Base-by-base conservation (phyloP, 2,113 vertebrate genomes). In the Mastomys coucha region DNA sequence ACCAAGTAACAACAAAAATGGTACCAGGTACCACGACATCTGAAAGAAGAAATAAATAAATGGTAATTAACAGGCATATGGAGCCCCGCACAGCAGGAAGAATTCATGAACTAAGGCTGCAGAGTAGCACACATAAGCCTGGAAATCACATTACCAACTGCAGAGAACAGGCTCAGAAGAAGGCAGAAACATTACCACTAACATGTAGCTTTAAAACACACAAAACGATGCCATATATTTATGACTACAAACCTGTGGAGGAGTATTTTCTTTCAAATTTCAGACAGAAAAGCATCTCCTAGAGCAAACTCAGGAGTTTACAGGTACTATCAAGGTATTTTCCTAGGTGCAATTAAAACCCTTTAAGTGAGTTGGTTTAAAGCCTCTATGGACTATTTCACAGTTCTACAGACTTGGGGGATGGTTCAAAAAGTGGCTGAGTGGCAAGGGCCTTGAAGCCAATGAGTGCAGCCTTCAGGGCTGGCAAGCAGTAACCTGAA, bases 41-140 rank as follows among this genome's bases (percentile, higher is more conserved):
- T 26, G 51, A 70, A 53, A 36, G 67, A 56, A 5, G 14, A 33
- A 60, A 67, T 31, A 60, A 31, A 9, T 10, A 60, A 56, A 36
- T 12, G 19, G 36, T 0, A 63, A 58, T 26, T 0, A 1, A 20
- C n/a, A 24, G 4, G 20, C 19, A 10, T 9, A 58, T 0, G 22
- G 33, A 90, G 19, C 13, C 11, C 24, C 87, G 67, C 10, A 11
- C 0, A 9, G 26, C 80, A 60, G 75, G 12, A 72, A 92, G 63
- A 91, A 58, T 7, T 60, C 63, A 19, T 31, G 22, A 17, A 45
- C 39, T 2, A 19, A 67, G 20, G 72, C 76, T 36, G 36, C 12
- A 42, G 10, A 19, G 13, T 22, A 2, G 36, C 87, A 84, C 22
- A 78, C 36, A 60, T 1, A 84, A 51, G 45, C 28, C 49, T 60